Base-by-base conservation (phyloP, 2,113 vertebrate genomes). In the Orientallactaga bullata region DNA sequence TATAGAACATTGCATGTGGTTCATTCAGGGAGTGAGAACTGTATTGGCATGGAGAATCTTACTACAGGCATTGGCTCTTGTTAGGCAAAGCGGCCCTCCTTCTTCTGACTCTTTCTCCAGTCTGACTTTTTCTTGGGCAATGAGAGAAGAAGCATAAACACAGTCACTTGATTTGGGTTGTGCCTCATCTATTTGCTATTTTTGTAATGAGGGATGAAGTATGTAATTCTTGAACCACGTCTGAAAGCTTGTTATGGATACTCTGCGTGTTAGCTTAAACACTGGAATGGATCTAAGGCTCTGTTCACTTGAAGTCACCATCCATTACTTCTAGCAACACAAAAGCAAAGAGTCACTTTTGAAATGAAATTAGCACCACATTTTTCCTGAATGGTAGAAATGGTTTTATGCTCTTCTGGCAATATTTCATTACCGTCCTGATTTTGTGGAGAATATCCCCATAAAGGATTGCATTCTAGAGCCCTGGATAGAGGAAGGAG, bases 371-470 rank as follows among this genome's bases (percentile, higher is more conserved):
- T 47, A 2, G 10, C 51, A 0, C 6, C 13, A 23, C 0, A n/a
- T 77, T 73, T 69, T 78, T 60, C 24, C 30, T 4, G 79, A 12
- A 82, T 24, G 5, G 1, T 15, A 20, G 23, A 58, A 30, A 60
- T 1, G 6, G 6, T 30, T 58, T 71, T 5, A 2, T 23, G 26
- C 35, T 35, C 35, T 82, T 58, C 66, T 85, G 90, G 60, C 11
- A 4, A 73, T 6, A 26, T 23, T 20, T 47, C n/a, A 2, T 10
- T 9, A 3, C 26, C 4, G 0, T 23, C 11, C 37, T 21, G 26
- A 5, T 18, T 24, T n/a, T 58, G 21, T 26, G 21, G 7, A 28
- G 28, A 30, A 21, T 12, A 0, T 61, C 69, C 3, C 17, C 42
- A 0, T 32, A 2, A 23, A 1, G 30, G 9, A 16, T 82, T 82